Evolutionary conservation across 2,888 invertebrate species (phyloP).

Genomic region (Leptinotarsa juncta): DNA sequence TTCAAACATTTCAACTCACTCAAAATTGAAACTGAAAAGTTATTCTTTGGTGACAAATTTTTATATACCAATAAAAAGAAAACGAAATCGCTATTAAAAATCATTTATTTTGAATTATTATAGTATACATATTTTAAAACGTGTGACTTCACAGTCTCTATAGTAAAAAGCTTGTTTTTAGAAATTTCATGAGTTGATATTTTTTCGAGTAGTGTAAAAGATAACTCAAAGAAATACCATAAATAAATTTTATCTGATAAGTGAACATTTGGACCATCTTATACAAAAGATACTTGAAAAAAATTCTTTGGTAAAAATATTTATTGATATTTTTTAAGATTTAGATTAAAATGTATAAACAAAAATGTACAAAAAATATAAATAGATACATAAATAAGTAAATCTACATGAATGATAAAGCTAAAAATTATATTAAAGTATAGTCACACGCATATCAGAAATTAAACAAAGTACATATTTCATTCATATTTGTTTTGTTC

Average conservation of each 20-base stretch:
- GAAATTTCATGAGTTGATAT: constrained; percentile 29
- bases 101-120: constrained; percentile 36
- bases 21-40: background rate
- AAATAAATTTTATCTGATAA: background rate
- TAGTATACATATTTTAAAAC: constrained; percentile 38
- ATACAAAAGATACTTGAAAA: constrained; percentile 31
- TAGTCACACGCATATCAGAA: constrained; percentile 1
- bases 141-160: constrained; percentile 26
- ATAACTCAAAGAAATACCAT: constrained; percentile 5
- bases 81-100: constrained; percentile 29
- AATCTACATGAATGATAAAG: constrained; percentile 14
- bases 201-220: constrained; percentile 15
- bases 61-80: background rate
- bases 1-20: too few relatives aligned
- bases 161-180: constrained; percentile 35
- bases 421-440: constrained; percentile 3
- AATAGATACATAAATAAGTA: constrained; percentile 44
- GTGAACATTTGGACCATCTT: constrained; percentile 25
- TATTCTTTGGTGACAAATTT: constrained; percentile 12
- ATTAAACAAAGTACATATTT: background rate
- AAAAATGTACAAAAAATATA: constrained; percentile 45
- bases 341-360: constrained; percentile 35
- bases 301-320: constrained; percentile 49
- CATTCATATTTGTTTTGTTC: too few relatives aligned
- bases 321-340: constrained; percentile 33